These are phyloP conservation scores for Pangasius mekongensis DNA, from an alignment of 2,797 vertebrate species.

Conservation along the genomic window DNA sequence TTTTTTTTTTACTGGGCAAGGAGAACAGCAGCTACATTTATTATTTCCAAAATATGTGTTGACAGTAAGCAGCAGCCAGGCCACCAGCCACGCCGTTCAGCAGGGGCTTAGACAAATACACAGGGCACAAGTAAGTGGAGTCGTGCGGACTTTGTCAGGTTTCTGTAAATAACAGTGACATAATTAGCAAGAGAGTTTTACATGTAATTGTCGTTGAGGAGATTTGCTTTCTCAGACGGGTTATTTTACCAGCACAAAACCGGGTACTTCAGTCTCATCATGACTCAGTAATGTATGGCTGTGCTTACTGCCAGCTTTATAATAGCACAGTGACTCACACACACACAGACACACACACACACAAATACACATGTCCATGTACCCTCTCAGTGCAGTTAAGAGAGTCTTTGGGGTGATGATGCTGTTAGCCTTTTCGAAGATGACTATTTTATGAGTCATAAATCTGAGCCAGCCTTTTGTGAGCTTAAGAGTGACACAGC, in stretches of 20 bases:
- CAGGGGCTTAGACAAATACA: not conserved
- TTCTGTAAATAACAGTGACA: not conserved
- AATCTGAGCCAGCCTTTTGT: conserved; percentile 28
- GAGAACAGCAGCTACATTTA: not conserved
- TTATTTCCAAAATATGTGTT: not conserved
- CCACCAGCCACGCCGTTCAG: not conserved
- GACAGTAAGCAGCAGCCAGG: not conserved
- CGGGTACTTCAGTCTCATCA: conserved; percentile 9
- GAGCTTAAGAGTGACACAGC: conserved; percentile 43
- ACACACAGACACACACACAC: not conserved
- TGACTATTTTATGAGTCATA: conserved; percentile 51
- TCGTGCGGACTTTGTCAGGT: too few relatives aligned
- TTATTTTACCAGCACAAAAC: conserved; percentile 4
- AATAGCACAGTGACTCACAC: conserved; percentile 1
- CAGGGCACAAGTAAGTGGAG: not conserved
- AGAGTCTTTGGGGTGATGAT: conserved; percentile 44
- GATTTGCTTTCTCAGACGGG: not conserved
- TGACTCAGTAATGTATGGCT: conserved; percentile 33
- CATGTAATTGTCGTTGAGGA: not conserved
- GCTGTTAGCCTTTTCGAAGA: conserved; percentile 46
- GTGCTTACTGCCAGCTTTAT: conserved; percentile 25
- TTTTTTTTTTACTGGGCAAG: not conserved
- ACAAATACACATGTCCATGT: not conserved
- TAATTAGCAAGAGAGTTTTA: not conserved
- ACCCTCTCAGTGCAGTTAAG: conserved; percentile 34